Base-by-base conservation (phyloP, 35 echinoderm and acorn worm species). In the Eucidaris tribuloides region DNA sequence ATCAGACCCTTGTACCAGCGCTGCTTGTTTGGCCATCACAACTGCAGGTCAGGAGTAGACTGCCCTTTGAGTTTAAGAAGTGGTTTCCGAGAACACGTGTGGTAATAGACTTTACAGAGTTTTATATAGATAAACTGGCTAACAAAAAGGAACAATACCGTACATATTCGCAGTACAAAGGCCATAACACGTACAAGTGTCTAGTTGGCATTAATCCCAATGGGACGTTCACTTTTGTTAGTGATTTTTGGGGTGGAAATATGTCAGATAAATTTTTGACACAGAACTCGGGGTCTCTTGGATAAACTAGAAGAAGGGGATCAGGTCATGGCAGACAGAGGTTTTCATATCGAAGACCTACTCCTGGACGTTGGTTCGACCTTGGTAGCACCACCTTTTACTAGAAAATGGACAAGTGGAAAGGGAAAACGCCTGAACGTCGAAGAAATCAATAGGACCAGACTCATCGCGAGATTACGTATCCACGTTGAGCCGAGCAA, bases 381-480 rank as follows among this genome's bases (percentile, higher is more conserved):
- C 15, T 45, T 88, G 14, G 78, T 79, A 14, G 77, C 58, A 33
- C 85, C 85, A 1, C 85, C 85, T 17, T 88, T 88, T 40, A 88
- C 85, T 9, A 42, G 85, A 34, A 88, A 80, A 74, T 76, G 63
- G 58, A 24, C 42, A 23, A 74, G 62, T 80, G 85, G 40, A 37
- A 88, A 88, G 46, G 85, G 85, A 49, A 88, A 88, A 44, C 58
- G 52, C 32, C 49, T 87, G 2, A 87, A 88, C 66, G 76, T 81
- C 1, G 46, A 72, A 37, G 85, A 80, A 36, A 79, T 88, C 23
- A 24, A 48, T 45, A 15, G 44, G 45, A 80, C 85, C 40, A 88
- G 76, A 66, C 7, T 34, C 79, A 84, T 84, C 3, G 81, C 81
- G n/a, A 62, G 81, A 42, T 36, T 84, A 30, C 28, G 81, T 3